Conservation (phyloP, 1,140 invertebrate genomes). For the Mesaphorura yosii region DNA sequence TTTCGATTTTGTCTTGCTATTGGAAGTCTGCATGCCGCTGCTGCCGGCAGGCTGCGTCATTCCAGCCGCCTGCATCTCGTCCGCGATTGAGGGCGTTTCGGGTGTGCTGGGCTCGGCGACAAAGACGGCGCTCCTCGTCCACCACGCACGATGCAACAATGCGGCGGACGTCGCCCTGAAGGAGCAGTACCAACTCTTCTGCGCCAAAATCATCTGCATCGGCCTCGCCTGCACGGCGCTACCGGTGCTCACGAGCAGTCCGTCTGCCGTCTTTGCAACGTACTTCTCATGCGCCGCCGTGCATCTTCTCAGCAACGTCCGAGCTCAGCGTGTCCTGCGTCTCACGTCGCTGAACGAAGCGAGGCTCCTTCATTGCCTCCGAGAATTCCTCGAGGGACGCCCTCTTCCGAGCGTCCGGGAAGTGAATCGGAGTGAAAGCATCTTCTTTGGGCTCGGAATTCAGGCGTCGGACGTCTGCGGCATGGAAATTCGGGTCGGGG, state of each 20-base stretch:
- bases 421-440: slow-evolving; percentile 48
- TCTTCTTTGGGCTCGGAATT: slow-evolving; percentile 44
- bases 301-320: slow-evolving; percentile 76
- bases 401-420: slow-evolving; percentile 39
- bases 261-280: slow-evolving; percentile 53
- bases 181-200: too few species aligned
- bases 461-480: too few species aligned
- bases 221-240: slow-evolving; percentile 79
- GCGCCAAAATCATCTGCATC: slow-evolving; percentile 94
- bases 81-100: slow-evolving; percentile 58
- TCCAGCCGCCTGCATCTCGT: slow-evolving; percentile 46
- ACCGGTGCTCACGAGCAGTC: slow-evolving; percentile 60
- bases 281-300: slow-evolving; percentile 59
- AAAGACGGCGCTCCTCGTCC: slow-evolving; percentile 73
- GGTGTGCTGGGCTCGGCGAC: slow-evolving; percentile 72
- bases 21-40: slow-evolving; percentile 60
- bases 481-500: too few species aligned
- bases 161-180: slow-evolving; percentile 83
- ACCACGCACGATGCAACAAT: slow-evolving; percentile 45
- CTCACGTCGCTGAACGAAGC: slow-evolving; percentile 68
- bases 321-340: slow-evolving; percentile 59
- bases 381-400: slow-evolving; percentile 45
- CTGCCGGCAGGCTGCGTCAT: slow-evolving; percentile 42
- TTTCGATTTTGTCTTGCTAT: slow-evolving; percentile 68
- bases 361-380: slow-evolving; percentile 53